Conservation (phyloP, 2,888 invertebrate genomes). For the Pteria penguin region DNA sequence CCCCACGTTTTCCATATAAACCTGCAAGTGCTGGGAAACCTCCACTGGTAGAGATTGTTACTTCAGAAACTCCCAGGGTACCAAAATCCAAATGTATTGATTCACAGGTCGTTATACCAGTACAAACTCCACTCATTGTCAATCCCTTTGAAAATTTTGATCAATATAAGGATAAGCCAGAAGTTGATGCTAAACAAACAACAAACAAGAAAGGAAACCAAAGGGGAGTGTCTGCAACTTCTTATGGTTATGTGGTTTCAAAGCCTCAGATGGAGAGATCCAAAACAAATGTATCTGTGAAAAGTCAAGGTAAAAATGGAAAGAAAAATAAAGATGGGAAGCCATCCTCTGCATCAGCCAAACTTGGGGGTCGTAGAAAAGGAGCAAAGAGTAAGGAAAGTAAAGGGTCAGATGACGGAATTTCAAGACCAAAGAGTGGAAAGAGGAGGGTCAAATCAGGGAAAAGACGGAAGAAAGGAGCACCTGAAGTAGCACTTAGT, state of each 20-base stretch:
- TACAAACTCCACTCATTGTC: slow-evolving; percentile 68
- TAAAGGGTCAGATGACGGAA: slow-evolving; percentile 56
- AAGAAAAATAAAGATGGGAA: slow-evolving; percentile 58
- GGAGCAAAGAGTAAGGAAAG: slow-evolving; percentile 60
- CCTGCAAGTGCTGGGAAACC: slow-evolving; percentile 50
- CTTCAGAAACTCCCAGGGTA: slow-evolving; percentile 48
- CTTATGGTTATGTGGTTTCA: slow-evolving; percentile 60
- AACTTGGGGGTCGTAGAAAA: slow-evolving; percentile 49
- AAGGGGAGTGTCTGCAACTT: slow-evolving; percentile 51
- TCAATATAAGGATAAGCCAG: slow-evolving; percentile 37
- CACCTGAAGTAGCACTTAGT: slow-evolving; percentile 49
- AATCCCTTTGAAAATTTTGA: slow-evolving; percentile 72
- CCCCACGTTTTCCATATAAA: slow-evolving; percentile 35
- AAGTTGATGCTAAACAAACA: slow-evolving; percentile 25
- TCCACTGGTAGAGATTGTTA: slow-evolving; percentile 58
- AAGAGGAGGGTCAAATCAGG: slow-evolving; percentile 63
- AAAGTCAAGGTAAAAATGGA: slow-evolving; percentile 55
- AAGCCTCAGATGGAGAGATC: slow-evolving; percentile 59
- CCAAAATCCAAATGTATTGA: slow-evolving; percentile 42
- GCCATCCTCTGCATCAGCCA: slow-evolving; percentile 57
- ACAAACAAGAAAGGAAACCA: slow-evolving; percentile 34
- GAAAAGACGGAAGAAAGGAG: slow-evolving; percentile 56
- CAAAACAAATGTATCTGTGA: slow-evolving; percentile 57
- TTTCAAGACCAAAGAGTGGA: slow-evolving; percentile 64
- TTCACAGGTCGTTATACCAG: slow-evolving; percentile 27